These are phyloP conservation scores for Neoaliturus tenellus DNA, from an alignment of 2,888 invertebrate species.

Conservation along the genomic window DNA sequence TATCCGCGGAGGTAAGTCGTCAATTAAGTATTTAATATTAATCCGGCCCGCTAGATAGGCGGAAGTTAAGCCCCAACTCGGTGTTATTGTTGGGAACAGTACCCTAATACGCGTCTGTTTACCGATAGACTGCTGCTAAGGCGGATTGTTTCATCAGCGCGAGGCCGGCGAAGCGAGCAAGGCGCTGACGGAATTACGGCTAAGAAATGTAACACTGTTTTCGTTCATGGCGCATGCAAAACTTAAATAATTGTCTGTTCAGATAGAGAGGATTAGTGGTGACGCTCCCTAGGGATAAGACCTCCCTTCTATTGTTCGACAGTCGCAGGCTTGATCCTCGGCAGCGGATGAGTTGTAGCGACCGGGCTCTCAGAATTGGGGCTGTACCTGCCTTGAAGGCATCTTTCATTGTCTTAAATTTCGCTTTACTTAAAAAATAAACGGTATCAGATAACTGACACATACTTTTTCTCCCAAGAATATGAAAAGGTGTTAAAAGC, in stretches of 20 bases:
- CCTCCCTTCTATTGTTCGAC: neutral
- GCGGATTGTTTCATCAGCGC: conserved; percentile 55
- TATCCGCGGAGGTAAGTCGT: too few relatives aligned
- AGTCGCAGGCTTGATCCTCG: too few relatives aligned
- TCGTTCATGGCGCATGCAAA: conserved; percentile 45
- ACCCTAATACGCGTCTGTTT: conserved; percentile 23
- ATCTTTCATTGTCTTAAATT: too few relatives aligned
- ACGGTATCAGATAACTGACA: too few relatives aligned
- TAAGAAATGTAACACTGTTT: conserved; percentile 47
- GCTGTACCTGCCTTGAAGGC: too few relatives aligned
- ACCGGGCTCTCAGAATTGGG: too few relatives aligned
- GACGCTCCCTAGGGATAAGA: conserved; percentile 35
- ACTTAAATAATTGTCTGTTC: conserved; percentile 49
- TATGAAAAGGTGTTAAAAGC: too few relatives aligned
- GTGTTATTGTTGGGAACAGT: conserved; percentile 16
- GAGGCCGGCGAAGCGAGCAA: neutral
- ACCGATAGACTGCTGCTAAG: conserved; percentile 52
- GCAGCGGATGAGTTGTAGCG: too few relatives aligned
- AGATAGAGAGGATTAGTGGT: conserved; percentile 43
- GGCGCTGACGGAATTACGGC: conserved; percentile 48
- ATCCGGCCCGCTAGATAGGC: neutral
- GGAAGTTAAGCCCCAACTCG: neutral
- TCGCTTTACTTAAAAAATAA: too few relatives aligned
- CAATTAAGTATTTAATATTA: too few relatives aligned
- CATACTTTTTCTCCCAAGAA: too few relatives aligned